Evolutionary conservation across 2,888 invertebrate species (phyloP), one percentile per base, ranked within the genome.

Genomic region (Argyresthia goedartella): DNA sequence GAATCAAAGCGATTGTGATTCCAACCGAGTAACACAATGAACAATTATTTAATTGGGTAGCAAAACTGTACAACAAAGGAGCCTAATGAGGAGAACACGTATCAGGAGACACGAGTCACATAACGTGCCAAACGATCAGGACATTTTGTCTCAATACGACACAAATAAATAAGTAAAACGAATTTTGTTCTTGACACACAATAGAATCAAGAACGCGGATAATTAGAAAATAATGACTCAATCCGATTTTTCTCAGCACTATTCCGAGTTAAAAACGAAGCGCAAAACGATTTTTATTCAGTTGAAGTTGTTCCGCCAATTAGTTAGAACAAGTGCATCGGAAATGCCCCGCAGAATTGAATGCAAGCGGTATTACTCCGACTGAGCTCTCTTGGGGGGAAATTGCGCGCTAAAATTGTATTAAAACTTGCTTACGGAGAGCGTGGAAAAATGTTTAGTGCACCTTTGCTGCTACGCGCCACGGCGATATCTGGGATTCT

Each of bases 311-410:
- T 68, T 61, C 65, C 60, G 69, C 76, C 78, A 80, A 80, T 81
- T 79, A 79, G 73, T 75, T 75, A 67, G 68, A 70, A 65, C 70
- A 73, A 76, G 72, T 73, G 75, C 77, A 76, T 75, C 68, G 67
- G 67, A 72, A 76, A 74, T 73, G 71, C 71, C 63, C 52, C 25
- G 25, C n/a, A 34, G 14, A 47, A 34, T 47, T 50, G 50, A 50
- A 50, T 50, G 42, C 50, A 50, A 50, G 42, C 50, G 50, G 42
- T 16, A 42, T 16, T 15, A 33, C 48, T 14, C 14, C 36, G 46
- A 10, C 11, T 14, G 49, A 41, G 36, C 49, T n/a, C 50, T 50
- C 50, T 41, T 50, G 33, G 42, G 16, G 34, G n/a, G 33, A 33
- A 50, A 50, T 50, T 41, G 50, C n/a, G 25, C 41, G 25, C 42